Base-by-base conservation (phyloP, 2,888 invertebrate species). In the Drosophila lutescens region DNA sequence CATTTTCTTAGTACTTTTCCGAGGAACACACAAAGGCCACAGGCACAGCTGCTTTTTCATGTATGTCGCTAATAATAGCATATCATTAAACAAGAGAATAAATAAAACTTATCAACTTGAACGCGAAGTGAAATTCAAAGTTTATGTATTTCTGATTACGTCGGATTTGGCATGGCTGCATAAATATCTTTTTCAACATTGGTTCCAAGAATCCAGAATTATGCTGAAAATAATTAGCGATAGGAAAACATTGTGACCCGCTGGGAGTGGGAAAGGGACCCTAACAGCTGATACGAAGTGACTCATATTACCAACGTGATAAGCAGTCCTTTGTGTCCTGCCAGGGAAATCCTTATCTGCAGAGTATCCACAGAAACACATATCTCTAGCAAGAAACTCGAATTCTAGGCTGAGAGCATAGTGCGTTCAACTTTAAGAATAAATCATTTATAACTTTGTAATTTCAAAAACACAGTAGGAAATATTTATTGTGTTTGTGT, bases 31-130 rank as follows among this genome's bases (percentile, higher is more conserved):
- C 47, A 73, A 74, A 63, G 56, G 57, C 43, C 54, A 54, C 46
- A 59, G 54, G 51, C 49, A 69, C 78, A 82, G 85, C 76, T 82
- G 79, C 54, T 57, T 65, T 78, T 56, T 47, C 53, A 58, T 49
- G 53, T n/a, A 10, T 15, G 15, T 38, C 40, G 74, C 78, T 79
- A 79, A 79, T 81, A 66, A 85, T 81, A 81, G 81, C 51, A 53
- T 36, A 43, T 38, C 38, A 63, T 65, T 75, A 54, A 75, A 76
- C 47, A 77, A 59, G 34, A 58, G 44, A 73, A 65, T 17, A 71
- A 68, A 71, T 38, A 47, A 12, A 67, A 72, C 50, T 47, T 41
- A 57, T 38, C 63, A 62, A 50, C 50, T 53, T 49, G 49, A 38
- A n/a, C 26, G 23, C 12, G 9, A 30, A 41, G 17, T 8, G 10